Base-by-base conservation (phyloP, 2,888 invertebrate species). In the Drosophila austrosaltans region DNA sequence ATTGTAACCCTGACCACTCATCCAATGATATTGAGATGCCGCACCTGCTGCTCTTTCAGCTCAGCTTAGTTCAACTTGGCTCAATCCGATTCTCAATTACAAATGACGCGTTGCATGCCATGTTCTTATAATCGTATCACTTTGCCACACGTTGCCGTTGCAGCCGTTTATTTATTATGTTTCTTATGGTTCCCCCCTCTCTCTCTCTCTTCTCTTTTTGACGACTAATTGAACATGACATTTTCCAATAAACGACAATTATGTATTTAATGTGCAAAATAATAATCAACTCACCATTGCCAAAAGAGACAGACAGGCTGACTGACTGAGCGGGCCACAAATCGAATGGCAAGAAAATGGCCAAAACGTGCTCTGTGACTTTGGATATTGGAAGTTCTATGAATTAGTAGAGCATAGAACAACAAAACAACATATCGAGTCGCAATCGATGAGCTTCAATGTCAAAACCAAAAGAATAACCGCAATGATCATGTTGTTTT, bases 201-300 rank as follows among this genome's bases (percentile, higher is more conserved):
- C 5, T 32, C 4, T 28, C 28, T 1, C 4, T 28, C 28, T 61
- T 63, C 64, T 64, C 40, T 48, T 48, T 48, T 48, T 48, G 48
- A 48, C 72, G 72, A 76, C 78, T 85, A 87, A 84, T 85, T 84
- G 79, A 80, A 84, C 88, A 84, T 84, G 83, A 82, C 86, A 84
- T 84, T 84, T 84, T 73, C 77, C 82, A 87, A 86, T 84, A 87
- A 87, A 79, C 82, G 71, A 87, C 82, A 79, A 87, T 87, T 85
- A 85, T 48, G 48, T 48, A 48, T 82, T 79, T 87, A 87, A 75
- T 77, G 75, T 75, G 66, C 81, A 56, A 66, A 28, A 42, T 42
- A 48, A 48, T 48, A 48, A 42, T 72, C 58, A 72, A 66, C 66
- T 86, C 81, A 82, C 81, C 87, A 81, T 81, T 83, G 72, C 53